Percentiles rank a stretch among this genome's conserved stretches.
phyloP scores from a whole-genome alignment of 1,140 invertebrate genomes.

The Solen grandis region DNA sequence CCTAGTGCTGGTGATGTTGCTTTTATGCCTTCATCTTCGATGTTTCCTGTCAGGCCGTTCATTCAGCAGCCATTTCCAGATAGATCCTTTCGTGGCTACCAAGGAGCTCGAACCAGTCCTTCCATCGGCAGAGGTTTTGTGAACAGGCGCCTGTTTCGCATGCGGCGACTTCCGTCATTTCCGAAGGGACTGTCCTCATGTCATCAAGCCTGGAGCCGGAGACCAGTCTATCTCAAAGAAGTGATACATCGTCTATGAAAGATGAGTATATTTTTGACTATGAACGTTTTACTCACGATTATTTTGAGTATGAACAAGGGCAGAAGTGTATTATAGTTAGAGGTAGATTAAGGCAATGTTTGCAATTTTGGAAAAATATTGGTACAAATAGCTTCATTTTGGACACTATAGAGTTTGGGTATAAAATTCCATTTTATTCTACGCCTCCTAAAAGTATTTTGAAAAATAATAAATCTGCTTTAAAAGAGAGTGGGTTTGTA shows the following conservation, averaged over 20 bases:
- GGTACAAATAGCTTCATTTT: background rate
- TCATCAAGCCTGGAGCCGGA: background rate
- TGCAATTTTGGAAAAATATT: constrained; percentile 14
- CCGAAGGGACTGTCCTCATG: background rate
- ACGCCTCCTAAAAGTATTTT: background rate
- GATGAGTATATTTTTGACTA: constrained; percentile 32
- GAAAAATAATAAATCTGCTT: constrained; percentile 8
- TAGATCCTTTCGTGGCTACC: too few relatives aligned
- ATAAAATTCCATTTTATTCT: constrained; percentile 10
- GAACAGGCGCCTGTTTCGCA: background rate
- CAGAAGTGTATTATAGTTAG: constrained; percentile 16
- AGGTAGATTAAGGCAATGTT: constrained; percentile 8
- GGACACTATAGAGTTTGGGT: background rate
- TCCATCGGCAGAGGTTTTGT: background rate
- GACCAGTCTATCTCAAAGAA: background rate
- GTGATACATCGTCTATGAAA: background rate
- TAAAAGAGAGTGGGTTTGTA: constrained; percentile 11
- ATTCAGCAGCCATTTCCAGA: background rate
- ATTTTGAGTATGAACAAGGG: constrained; percentile 30
- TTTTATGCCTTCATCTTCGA: background rate
- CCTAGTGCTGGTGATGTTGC: background rate
- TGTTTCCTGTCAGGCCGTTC: background rate
- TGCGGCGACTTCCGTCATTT: background rate
- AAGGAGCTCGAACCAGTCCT: background rate
- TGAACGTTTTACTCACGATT: constrained; percentile 18